Base-by-base conservation (phyloP, 1,140 invertebrate species). In the Condylostylus longicornis region DNA sequence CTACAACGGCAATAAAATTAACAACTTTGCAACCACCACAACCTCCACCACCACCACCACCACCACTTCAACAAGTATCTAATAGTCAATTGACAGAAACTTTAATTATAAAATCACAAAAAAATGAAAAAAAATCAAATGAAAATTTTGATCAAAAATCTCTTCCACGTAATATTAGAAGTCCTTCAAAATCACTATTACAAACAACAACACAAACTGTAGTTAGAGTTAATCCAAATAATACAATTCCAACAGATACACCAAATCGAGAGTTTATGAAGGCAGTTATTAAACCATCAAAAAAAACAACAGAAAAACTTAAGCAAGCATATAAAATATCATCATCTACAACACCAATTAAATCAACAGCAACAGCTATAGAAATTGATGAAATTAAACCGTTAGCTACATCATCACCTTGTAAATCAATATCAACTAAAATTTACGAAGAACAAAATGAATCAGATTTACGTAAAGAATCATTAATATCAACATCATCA, bases 401-500 rank as follows among this genome's bases (percentile, higher is more conserved):
- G n/a, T n/a, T n/a, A 10, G 22, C 22, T 23, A 27, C 25, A 27
- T 4, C 25, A 27, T 10, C 25, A 27, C 25, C 25, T 4, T n/a
- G 25, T 27, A 13, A 27, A 10, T 10, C 10, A 4, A 13, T n/a
- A 27, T 10, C 10, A 13, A 27, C 10, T 27, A 10, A 10, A 10
- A 27, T 27, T 27, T 13, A n/a, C n/a, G 14, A 10, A 27, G 10
- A 10, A 27, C 25, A 27, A 4, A 27, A 25, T n/a, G n/a, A 25
- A n/a, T 25, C 23, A 25, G n/a, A 7, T 25, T 7, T 8, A 7
- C 7, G n/a, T 25, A n/a, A n/a, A 25, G n/a, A n/a, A 25, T 25
- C 7, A n/a, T 25, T n/a, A 25, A 25, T 25, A 25, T 25, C 7
- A n/a, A 52, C 46, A 9, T 25, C 40, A 34, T 20, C 42, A 32